Base-by-base conservation (phyloP, 2,113 vertebrate genomes). In the Pyrgilauda ruficollis region DNA sequence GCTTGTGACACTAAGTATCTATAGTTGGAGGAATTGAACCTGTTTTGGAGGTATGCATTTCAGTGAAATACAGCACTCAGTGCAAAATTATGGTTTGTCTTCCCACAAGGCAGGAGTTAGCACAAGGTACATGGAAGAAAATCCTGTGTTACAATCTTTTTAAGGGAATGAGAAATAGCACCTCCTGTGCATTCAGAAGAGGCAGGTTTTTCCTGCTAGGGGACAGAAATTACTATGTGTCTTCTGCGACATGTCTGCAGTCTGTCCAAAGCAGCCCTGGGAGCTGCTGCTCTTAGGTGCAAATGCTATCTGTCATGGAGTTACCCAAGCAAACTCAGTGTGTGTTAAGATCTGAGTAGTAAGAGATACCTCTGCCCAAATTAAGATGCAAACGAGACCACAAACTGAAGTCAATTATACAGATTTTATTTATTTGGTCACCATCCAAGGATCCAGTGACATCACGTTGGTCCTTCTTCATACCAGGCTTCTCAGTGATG, bases 371-470 rank as follows among this genome's bases (percentile, higher is more conserved):
- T 68, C 41, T 47, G 8, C 47, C 23, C 10, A 21, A 53, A 89
- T 31, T 41, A 26, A 26, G 11, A 12, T 53, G 46, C 11, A 47
- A 47, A 75, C 0, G 0, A 68, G 53, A 55, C 21, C n/a, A 41
- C 26, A 26, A 62, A 20, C 16, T 30, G 14, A 47, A 53, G 26
- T 35, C 30, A 68, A 35, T n/a, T 24, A 22, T 30, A 18, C 12
- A 14, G 30, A 47, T 89, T 68, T 83, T 75, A 35, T 53, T 61
- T 53, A 41, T 47, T 30, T 8, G 31, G 24, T 44, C 33, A 59
- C 17, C 7, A 66, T 8, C 12, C 26, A 31, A 35, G 24, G 19
- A 75, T 75, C 53, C 30, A 53, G 46, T 4, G 28, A 11, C 5
- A 41, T 72, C 0, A 0, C 27, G 13, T 44, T 58, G 27, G 19